phyloP scores from a whole-genome alignment of 2,797 vertebrate species.

The Parotocinclus haroldoi region DNA sequence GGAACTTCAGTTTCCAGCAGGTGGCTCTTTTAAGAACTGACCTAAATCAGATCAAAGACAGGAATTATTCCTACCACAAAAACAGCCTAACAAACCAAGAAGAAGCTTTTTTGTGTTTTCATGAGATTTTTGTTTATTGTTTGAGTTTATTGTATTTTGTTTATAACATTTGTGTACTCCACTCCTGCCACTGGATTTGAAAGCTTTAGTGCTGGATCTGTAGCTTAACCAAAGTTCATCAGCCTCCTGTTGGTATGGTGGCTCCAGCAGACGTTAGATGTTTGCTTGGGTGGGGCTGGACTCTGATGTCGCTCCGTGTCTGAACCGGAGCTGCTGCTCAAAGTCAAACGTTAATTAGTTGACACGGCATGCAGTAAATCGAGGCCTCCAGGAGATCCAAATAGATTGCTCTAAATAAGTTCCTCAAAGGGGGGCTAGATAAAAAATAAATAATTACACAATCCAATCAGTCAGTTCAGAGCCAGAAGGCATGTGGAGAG shows the following conservation, averaged over 20 bases:
- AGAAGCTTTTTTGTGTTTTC: too few species aligned
- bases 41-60: too few species aligned
- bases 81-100: too few species aligned
- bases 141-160: too few species aligned
- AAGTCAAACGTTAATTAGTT: conserved; percentile 38
- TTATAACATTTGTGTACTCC: too few species aligned
- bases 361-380: conserved; percentile 33
- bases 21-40: too few species aligned
- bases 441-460: conserved; percentile 20
- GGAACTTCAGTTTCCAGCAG: too few species aligned
- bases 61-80: too few species aligned
- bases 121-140: too few species aligned
- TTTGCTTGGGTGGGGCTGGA: neutral
- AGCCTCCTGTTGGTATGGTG: too few species aligned
- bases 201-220: too few species aligned
- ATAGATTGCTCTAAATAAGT: conserved; percentile 39
- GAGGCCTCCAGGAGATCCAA: conserved; percentile 30
- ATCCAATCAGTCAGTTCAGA: conserved; percentile 34
- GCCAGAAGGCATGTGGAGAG: conserved; percentile 25
- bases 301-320: neutral
- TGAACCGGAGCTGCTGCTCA: neutral
- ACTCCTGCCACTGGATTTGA: too few species aligned
- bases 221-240: neutral
- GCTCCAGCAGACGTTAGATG: neutral
- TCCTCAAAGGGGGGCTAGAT: neutral